Evolutionary conservation across 1,140 invertebrate genomes (phyloP), one percentile per base, ranked within the genome.

Genomic region (Neodiprion fabricii): DNA sequence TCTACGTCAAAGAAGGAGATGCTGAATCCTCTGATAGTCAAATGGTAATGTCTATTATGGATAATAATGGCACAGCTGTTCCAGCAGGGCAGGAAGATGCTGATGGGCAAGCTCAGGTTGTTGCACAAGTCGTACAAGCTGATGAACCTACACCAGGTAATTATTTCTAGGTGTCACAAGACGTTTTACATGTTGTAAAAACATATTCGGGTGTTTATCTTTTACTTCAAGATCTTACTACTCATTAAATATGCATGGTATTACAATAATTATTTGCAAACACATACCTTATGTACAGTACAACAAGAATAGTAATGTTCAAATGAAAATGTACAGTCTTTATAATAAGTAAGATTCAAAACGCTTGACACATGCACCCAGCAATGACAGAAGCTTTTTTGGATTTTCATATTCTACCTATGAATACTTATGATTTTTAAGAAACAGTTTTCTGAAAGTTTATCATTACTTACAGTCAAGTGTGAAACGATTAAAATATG

Each of bases 101-200:
- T 3, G 87, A 88, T 85, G 91, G 85, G 84, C 90, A 86, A 71
- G 87, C 91, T 70, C 94, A 95, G 87, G 93, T 96, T 79, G 94
- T 95, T 28, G 95, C 94, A 74, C 94, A 96, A 86, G 91, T 96
- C 47, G 92, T 96, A 53, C 94, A 95, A 88, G 93, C 94, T 1
- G 93, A 95, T 84, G 90, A 93, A 78, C 94, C 94, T 7, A 94
- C 93, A 76, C 93, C 94, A 80, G 94, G 94, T 95, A 89, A 87
- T 82, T 40, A 40, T 40, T 5, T 2, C 5, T 40, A 40, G 2
- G 28, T 40, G 28, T 40, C 5, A 77, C 69, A 71, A 40, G 28
- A 21, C 12, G 75, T 73, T 76, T 61, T 66, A 48, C 74, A 67
- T 71, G 0, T 73, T 14, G 14, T n/a, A 12, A 72, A 65, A 66